These are phyloP conservation scores for Sorex maritimensis DNA, from an alignment of 2,797 vertebrate genomes.

Conservation along the genomic window DNA sequence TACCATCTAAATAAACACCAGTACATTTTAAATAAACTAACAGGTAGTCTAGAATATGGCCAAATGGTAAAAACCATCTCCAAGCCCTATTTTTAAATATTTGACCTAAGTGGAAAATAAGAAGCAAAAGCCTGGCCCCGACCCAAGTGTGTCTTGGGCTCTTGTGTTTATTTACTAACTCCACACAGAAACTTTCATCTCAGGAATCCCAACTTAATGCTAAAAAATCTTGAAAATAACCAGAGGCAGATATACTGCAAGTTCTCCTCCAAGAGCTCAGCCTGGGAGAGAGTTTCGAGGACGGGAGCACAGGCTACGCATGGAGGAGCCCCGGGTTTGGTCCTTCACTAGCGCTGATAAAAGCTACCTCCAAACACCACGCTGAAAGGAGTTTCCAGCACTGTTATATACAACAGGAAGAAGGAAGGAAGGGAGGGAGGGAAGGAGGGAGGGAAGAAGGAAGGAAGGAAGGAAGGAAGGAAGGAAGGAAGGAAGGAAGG, in stretches of 20 bases:
- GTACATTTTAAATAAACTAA: slow-evolving; percentile 62
- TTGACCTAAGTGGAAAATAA: slow-evolving; percentile 68
- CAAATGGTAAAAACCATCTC: slow-evolving; percentile 37
- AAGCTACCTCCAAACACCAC: too few relatives aligned
- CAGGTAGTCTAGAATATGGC: slow-evolving; percentile 31
- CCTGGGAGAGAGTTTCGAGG: too few relatives aligned
- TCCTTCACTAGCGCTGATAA: too few relatives aligned
- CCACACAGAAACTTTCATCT: slow-evolving; percentile 46
- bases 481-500: too few relatives aligned
- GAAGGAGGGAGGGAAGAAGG: too few relatives aligned
- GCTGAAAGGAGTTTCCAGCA: too few relatives aligned
- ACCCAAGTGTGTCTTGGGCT: slow-evolving; percentile 38
- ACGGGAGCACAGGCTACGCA: too few relatives aligned
- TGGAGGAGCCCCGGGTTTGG: too few relatives aligned
- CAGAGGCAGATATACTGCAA: neutral
- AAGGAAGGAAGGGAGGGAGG: too few relatives aligned
- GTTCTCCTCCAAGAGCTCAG: neutral
- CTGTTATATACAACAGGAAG: too few relatives aligned
- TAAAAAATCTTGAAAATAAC: slow-evolving; percentile 51
- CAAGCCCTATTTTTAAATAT: slow-evolving; percentile 66
- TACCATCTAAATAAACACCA: slow-evolving; percentile 56
- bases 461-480: too few relatives aligned
- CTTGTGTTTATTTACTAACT: slow-evolving; percentile 62
- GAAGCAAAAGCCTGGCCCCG: slow-evolving; percentile 59
- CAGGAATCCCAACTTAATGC: slow-evolving; percentile 48